phyloP scores from a whole-genome alignment of 2,888 invertebrate genomes.

The Thelaira solivaga region DNA sequence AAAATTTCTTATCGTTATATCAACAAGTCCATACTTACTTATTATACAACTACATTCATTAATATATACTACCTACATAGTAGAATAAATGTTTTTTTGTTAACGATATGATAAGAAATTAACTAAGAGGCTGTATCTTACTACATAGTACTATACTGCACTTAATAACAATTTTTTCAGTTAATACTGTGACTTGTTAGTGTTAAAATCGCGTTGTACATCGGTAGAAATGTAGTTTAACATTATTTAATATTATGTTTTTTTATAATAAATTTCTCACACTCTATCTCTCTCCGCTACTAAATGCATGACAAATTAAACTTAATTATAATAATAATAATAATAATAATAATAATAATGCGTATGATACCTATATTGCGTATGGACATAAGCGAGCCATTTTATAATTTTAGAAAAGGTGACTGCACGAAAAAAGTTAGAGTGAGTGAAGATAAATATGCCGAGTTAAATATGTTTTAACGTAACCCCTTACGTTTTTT shows the following conservation, averaged over 20 bases:
- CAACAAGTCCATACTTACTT: slow-evolving; percentile 26
- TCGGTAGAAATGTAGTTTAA: slow-evolving; percentile 38
- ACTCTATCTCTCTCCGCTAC: slow-evolving; percentile 36
- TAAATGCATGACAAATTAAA: slow-evolving; percentile 48
- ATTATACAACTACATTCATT: not conserved
- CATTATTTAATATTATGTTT: not conserved
- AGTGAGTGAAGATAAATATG: not conserved
- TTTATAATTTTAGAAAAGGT: slow-evolving; percentile 64
- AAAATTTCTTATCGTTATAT: slow-evolving; percentile 55
- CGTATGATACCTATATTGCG: slow-evolving; percentile 72
- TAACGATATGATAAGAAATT: slow-evolving; percentile 51
- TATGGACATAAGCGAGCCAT: slow-evolving; percentile 65
- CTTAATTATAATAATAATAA: slow-evolving; percentile 5
- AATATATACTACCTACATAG: too few species aligned
- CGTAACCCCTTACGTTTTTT: too few species aligned
- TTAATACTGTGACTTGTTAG: slow-evolving; percentile 32
- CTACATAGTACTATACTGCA: slow-evolving; percentile 4
- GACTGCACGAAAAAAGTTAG: slow-evolving; percentile 26
- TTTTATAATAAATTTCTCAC: not conserved
- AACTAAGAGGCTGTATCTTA: slow-evolving; percentile 55
- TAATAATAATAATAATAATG: slow-evolving; percentile 63
- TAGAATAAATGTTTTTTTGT: slow-evolving; percentile 24
- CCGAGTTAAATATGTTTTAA: too few species aligned
- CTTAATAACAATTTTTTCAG: slow-evolving; percentile 27
- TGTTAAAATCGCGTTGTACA: slow-evolving; percentile 9